Evolutionary conservation across 2,888 invertebrate species (phyloP).

Genomic region (Plebejus anna): DNA sequence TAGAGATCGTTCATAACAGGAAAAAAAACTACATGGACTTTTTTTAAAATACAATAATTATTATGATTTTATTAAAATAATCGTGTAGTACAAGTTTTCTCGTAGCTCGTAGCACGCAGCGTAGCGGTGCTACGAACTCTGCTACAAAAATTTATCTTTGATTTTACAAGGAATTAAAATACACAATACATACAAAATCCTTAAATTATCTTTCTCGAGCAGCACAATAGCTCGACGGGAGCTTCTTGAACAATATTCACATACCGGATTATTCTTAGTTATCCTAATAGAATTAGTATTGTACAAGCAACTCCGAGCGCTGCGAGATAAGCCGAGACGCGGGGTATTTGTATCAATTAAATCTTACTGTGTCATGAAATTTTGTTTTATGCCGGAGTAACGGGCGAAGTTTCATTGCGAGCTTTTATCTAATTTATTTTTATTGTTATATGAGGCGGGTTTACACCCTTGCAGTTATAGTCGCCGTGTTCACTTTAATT

Average conservation of each 20-base stretch:
- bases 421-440: slow-evolving; percentile 78
- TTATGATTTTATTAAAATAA: too few relatives aligned
- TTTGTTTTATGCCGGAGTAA: slow-evolving; percentile 66
- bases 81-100: background rate
- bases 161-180: background rate
- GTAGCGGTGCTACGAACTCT: background rate
- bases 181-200: background rate
- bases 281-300: slow-evolving; percentile 29
- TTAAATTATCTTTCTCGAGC: background rate
- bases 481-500: slow-evolving; percentile 41
- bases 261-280: slow-evolving; percentile 25
- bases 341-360: slow-evolving; percentile 70
- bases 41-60: too few relatives aligned
- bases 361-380: slow-evolving; percentile 64
- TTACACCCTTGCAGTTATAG: slow-evolving; percentile 60
- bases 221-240: slow-evolving; percentile 9
- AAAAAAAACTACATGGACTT: too few relatives aligned
- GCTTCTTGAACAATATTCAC: slow-evolving; percentile 2
- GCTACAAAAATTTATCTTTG: background rate
- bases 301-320: slow-evolving; percentile 30
- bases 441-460: slow-evolving; percentile 70
- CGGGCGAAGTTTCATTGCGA: slow-evolving; percentile 72
- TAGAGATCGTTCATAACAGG: too few relatives aligned
- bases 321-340: slow-evolving; percentile 40
- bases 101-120: background rate